Evolutionary conservation across 53 echinoderm and acorn worm species (phyloP).

Genomic region (Pentamera pediparva): DNA sequence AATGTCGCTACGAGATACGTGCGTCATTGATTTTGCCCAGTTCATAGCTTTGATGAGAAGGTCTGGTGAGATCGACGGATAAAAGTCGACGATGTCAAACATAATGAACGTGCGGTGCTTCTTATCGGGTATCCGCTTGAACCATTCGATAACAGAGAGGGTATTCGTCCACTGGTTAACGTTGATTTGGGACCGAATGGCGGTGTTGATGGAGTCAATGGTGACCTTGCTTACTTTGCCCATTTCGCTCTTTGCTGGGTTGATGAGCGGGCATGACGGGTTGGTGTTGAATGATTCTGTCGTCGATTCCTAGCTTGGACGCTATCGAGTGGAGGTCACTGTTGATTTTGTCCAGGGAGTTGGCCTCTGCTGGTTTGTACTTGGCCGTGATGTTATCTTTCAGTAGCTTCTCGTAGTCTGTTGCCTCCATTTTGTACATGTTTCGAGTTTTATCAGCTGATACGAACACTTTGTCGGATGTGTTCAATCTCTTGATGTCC

Average conservation of each 20-base stretch:
- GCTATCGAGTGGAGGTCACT: too few relatives aligned
- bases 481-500: too few relatives aligned
- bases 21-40: too few relatives aligned
- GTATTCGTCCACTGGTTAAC: conserved; percentile 47
- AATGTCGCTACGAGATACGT: too few relatives aligned
- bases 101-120: conserved; percentile 22
- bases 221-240: conserved; percentile 26
- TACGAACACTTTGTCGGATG: too few relatives aligned
- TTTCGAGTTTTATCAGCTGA: too few relatives aligned
- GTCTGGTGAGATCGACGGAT: conserved; percentile 29
- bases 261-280: conserved; percentile 21
- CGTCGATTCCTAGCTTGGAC: too few relatives aligned
- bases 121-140: conserved; percentile 22
- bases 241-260: conserved; percentile 50
- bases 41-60: background rate
- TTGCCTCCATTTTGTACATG: too few relatives aligned
- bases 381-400: too few relatives aligned
- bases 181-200: background rate
- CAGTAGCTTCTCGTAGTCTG: too few relatives aligned
- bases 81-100: conserved; percentile 38
- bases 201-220: conserved; percentile 37
- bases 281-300: conserved; percentile 34
- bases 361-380: too few relatives aligned
- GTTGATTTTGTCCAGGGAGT: too few relatives aligned
- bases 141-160: conserved; percentile 28